These are phyloP conservation scores for Melanostoma scalare DNA, from an alignment of 2,888 invertebrate genomes.

Conservation along the genomic window DNA sequence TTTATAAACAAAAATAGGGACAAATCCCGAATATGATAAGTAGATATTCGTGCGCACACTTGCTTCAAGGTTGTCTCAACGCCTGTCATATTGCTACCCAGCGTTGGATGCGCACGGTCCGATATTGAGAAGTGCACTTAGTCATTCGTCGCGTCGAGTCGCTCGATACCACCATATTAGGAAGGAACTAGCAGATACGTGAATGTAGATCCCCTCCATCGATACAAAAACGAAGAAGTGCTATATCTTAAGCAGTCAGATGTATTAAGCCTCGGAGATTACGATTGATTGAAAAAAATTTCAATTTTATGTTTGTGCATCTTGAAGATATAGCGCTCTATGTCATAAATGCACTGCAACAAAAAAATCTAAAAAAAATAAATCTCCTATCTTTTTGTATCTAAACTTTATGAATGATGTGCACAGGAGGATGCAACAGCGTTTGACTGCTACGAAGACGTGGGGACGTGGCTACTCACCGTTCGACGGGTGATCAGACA, in stretches of 20 bases:
- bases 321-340: conserved; percentile 24
- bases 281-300: conserved; percentile 68
- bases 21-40: conserved; percentile 22
- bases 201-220: background rate
- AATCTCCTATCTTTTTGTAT: conserved; percentile 40
- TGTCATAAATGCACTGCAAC: conserved; percentile 17
- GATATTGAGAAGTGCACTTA: conserved; percentile 66
- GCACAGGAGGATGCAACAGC: conserved; percentile 66
- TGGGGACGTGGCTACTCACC: conserved; percentile 28
- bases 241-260: conserved; percentile 47
- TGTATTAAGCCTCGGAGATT: conserved; percentile 64
- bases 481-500: conserved; percentile 61
- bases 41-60: conserved; percentile 51
- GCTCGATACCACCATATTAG: background rate
- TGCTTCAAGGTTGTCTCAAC: conserved; percentile 70
- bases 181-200: background rate
- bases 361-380: conserved; percentile 57
- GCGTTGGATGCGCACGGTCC: conserved; percentile 24
- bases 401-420: conserved; percentile 69
- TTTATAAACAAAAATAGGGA: too few relatives aligned
- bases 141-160: background rate
- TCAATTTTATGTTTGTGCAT: conserved; percentile 47
- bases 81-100: conserved; percentile 67
- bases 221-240: background rate
- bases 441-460: conserved; percentile 21